Conservation (phyloP, 2,113 vertebrate genomes). For the Calidris pugnax region DNA sequence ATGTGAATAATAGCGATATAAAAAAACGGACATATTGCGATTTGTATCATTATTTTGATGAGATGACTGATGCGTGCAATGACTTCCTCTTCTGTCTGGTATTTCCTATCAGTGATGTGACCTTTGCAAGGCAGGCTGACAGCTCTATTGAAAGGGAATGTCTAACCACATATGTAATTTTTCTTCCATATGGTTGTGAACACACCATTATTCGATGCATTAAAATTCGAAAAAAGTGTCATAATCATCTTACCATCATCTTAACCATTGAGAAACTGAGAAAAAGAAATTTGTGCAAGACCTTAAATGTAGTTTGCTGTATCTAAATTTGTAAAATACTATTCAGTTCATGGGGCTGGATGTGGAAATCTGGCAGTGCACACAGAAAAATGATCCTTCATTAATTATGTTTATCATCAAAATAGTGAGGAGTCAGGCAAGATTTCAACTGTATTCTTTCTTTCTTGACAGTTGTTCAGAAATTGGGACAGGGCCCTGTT, state of each 20-base stretch:
- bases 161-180: constrained; percentile 29
- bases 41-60: constrained; percentile 10
- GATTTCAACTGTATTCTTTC: neutral
- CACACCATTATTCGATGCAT: neutral
- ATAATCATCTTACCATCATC: neutral
- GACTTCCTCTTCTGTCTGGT: constrained; percentile 15
- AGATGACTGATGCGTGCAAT: constrained; percentile 15
- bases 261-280: neutral
- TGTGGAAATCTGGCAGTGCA: neutral
- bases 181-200: constrained; percentile 48
- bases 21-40: neutral
- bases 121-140: constrained; percentile 38
- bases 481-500: neutral
- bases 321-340: neutral
- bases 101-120: constrained; percentile 17
- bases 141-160: constrained; percentile 13
- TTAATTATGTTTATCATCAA: neutral
- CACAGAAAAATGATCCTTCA: neutral
- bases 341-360: fast-evolving
- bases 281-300: neutral
- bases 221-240: neutral
- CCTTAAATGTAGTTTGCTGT: neutral
- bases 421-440: neutral
- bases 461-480: neutral
- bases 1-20: neutral